Conservation (phyloP, 2,113 vertebrate genomes). For the Macrotus californicus region DNA sequence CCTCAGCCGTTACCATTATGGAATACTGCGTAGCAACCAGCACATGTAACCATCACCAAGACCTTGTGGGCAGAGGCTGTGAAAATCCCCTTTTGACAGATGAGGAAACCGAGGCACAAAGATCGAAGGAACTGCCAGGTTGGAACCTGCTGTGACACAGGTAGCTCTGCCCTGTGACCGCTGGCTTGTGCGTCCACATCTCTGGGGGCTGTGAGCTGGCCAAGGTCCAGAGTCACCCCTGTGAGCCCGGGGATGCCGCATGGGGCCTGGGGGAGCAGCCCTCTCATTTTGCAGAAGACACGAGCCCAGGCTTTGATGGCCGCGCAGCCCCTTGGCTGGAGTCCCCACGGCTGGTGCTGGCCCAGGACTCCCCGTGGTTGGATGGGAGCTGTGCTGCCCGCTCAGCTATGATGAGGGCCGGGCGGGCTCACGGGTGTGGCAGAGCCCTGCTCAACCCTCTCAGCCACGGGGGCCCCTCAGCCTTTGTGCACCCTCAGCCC, state of each 20-base stretch:
- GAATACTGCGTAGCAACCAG: not conserved
- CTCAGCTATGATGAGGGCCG: not conserved
- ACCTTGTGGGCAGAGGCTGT: not conserved
- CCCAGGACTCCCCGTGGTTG: not conserved
- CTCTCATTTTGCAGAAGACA: not conserved
- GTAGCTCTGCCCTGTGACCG: not conserved
- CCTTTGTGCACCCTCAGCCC: fast-evolving
- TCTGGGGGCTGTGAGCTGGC: not conserved
- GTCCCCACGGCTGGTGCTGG: not conserved
- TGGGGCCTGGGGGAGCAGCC: fast-evolving
- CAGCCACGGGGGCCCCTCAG: not conserved
- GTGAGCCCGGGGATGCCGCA: fast-evolving
- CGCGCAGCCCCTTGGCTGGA: fast-evolving
- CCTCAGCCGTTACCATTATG: fast-evolving
- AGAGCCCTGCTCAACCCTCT: not conserved
- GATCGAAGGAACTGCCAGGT: fast-evolving
- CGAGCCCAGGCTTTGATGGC: not conserved
- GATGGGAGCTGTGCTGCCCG: not conserved
- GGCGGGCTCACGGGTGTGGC: fast-evolving
- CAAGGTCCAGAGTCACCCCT: not conserved
- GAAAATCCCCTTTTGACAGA: fast-evolving
- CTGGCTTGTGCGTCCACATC: not conserved
- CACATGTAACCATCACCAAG: fast-evolving
- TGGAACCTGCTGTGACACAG: not conserved
- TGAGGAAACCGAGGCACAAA: not conserved